Base-by-base conservation (phyloP, 2,888 invertebrate species). In the Harpalus rufipes region DNA sequence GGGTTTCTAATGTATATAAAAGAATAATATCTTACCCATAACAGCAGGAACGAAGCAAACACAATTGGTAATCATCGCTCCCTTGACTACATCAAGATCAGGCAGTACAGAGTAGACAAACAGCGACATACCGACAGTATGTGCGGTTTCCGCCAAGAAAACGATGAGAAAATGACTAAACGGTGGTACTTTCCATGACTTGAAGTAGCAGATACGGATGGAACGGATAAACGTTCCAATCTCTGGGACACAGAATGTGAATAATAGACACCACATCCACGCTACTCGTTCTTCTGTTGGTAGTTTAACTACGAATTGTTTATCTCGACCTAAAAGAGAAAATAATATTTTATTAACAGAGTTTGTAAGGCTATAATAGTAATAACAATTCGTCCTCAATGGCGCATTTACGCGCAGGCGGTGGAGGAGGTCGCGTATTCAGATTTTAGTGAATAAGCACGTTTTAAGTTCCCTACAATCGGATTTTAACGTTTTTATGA, bases 11-110 rank as follows among this genome's bases (percentile, higher is more conserved):
- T n/a, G 14, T 61, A 16, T 56, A 25, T 25, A 1, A 25, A 4
- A 56, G 10, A 56, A 4, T 56, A 14, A 61, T 18, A 16, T n/a
- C 72, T 91, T 90, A 93, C 94, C 94, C 86, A 94, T 91, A 84
- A 95, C 91, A 16, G 96, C 96, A 1, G 99, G 99, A 61, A 98
- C 93, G 88, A 99, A 95, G 90, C 98, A 98, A 82, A 99, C 94
- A 88, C 98, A 98, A 90, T 98, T 98, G 32, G 98, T 98, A 87
- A 99, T 92, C 97, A 98, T 98, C 56, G 98, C 97, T 61, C 98
- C 98, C 90, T 97, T 97, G 83, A 98, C 96, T 5, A 97, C 97
- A 91, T 99, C 98, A 87, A 99, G 91, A 89, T 97, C 96, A 0
- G 99, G 99, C 78, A 99, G 92, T 72, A 99, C 95, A 86, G 95